Percentiles rank a stretch among this genome's conserved stretches.
Conservation (phyloP, 1,140 invertebrate species). For the Diprion similis region DNA sequence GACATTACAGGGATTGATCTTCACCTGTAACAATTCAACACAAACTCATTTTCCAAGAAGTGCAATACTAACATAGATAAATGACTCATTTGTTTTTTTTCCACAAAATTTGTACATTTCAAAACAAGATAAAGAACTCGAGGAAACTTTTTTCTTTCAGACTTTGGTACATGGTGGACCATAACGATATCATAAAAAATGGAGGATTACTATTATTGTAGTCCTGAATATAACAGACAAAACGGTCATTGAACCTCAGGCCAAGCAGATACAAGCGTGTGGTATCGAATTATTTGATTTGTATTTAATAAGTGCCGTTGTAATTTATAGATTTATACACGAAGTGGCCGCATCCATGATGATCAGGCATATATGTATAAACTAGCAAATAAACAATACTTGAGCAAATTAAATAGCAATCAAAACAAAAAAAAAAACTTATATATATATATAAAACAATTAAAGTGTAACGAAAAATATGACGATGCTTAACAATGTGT, state of each 20-base stretch:
- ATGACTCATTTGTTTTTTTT: not conserved
- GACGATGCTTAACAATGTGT: no score
- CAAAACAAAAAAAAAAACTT: conserved; percentile 10
- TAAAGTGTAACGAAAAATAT: not conserved
- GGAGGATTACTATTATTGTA: not conserved
- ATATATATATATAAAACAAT: not conserved
- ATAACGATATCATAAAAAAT: conserved; percentile 2
- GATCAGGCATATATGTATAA: not conserved
- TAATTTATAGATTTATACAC: not conserved
- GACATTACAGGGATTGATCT: no score
- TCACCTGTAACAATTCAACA: not conserved
- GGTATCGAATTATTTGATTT: conserved; percentile 31
- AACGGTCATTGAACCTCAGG: conserved; percentile 44
- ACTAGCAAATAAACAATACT: conserved; percentile 37
- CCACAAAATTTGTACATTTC: no score
- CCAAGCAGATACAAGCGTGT: conserved; percentile 52
- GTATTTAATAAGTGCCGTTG: conserved; percentile 4
- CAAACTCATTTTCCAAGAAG: not conserved
- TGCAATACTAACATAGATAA: not conserved
- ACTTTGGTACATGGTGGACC: no score
- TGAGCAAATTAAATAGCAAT: conserved; percentile 40
- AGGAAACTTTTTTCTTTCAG: no score
- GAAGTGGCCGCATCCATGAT: not conserved
- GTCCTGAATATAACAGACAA: conserved; percentile 27
- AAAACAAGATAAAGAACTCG: no score